Conservation (phyloP, 64 coral and sea anemone species). For the Pocillopora verrucosa region DNA sequence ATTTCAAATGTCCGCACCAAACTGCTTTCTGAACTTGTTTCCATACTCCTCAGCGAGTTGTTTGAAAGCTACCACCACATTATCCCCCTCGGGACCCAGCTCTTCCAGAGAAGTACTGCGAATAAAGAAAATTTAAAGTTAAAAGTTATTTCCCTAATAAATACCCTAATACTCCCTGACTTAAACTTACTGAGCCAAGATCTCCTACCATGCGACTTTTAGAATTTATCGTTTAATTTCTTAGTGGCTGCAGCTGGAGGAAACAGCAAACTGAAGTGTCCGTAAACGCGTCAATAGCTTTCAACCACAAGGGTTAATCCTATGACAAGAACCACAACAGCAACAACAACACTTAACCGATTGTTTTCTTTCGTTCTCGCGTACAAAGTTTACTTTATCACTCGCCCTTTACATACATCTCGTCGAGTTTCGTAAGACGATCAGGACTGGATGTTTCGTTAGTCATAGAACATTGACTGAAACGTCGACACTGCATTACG, state of each 20-base stretch:
- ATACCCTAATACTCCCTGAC: neutral
- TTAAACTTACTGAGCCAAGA: neutral
- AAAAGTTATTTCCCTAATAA: neutral
- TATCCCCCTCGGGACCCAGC: neutral
- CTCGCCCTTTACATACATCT: too few species aligned
- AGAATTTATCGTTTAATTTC: too few species aligned
- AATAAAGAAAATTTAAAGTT: neutral
- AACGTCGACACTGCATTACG: neutral
- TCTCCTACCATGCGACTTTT: too few species aligned
- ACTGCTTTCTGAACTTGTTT: slow-evolving; percentile 1
- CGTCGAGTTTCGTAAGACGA: neutral
- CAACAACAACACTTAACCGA: too few species aligned
- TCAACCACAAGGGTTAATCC: too few species aligned
- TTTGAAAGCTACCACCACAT: slow-evolving; percentile 2
- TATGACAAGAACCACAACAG: too few species aligned
- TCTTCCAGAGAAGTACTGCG: slow-evolving; percentile 4
- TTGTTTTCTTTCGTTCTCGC: too few species aligned
- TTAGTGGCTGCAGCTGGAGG: too few species aligned
- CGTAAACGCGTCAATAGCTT: too few species aligned
- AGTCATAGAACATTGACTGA: neutral
- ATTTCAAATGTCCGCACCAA: neutral
- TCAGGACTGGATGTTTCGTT: too few species aligned
- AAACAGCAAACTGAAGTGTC: too few species aligned
- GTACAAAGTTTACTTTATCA: too few species aligned
- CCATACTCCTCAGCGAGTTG: neutral